Percentiles rank a stretch among this genome's conserved stretches.
These are phyloP conservation scores for Timema podura DNA, from an alignment of 2,888 invertebrate species.

Conservation along the genomic window DNA sequence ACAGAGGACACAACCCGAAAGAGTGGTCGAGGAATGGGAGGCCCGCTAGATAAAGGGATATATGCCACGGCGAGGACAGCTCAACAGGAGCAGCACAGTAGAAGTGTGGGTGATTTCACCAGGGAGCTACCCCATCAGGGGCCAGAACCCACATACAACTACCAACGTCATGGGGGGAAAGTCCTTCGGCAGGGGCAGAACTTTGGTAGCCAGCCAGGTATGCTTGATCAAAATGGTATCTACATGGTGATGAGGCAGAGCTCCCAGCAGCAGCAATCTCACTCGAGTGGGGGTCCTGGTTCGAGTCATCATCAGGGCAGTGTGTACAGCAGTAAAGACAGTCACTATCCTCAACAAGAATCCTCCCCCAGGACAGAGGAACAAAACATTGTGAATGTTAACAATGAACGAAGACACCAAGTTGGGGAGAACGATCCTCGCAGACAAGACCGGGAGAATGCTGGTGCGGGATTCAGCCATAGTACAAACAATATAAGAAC, in stretches of 20 bases:
- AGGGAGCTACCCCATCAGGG: background rate
- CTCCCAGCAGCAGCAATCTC: slow-evolving; percentile 6
- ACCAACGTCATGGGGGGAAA: background rate
- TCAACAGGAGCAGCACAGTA: slow-evolving; percentile 34
- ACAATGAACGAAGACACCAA: background rate
- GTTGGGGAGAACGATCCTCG: slow-evolving; percentile 1
- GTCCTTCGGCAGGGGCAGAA: slow-evolving; percentile 7
- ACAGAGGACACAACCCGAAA: slow-evolving; percentile 2
- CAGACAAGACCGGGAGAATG: background rate
- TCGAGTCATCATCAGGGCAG: background rate
- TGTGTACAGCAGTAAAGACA: slow-evolving; percentile 1
- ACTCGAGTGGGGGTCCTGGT: slow-evolving; percentile 15
- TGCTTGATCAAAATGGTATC: slow-evolving; percentile 34
- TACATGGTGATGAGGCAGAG: slow-evolving; percentile 30
- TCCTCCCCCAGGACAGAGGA: background rate
- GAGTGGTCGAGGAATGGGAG: background rate
- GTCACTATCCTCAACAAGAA: slow-evolving; percentile 14
- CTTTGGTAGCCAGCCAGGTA: slow-evolving; percentile 37
- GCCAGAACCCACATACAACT: background rate
- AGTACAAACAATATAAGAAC: too few relatives aligned
- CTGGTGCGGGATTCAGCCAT: background rate
- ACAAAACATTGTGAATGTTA: background rate
- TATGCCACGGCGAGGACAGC: slow-evolving; percentile 35
- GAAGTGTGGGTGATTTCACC: slow-evolving; percentile 32
- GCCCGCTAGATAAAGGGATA: slow-evolving; percentile 10